Evolutionary conservation across 2,113 vertebrate species (phyloP).

Genomic region (Prunella himalayana): DNA sequence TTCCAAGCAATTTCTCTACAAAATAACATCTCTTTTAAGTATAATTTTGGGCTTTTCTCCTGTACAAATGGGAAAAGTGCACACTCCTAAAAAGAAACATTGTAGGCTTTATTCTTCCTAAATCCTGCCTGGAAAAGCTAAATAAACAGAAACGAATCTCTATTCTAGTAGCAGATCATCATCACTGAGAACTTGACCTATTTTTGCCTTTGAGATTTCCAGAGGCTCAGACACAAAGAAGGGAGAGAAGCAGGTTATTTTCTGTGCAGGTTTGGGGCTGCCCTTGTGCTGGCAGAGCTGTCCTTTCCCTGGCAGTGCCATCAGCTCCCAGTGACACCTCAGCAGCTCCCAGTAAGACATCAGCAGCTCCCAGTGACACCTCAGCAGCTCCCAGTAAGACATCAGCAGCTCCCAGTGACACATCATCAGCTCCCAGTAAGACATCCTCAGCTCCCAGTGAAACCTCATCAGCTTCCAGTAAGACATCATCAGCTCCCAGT

Average conservation of each 20-base stretch:
- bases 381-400: background rate
- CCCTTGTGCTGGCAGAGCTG: background rate
- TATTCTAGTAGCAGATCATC: background rate
- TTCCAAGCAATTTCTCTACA: background rate
- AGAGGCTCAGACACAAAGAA: accelerated
- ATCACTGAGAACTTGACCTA: background rate
- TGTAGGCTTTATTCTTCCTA: background rate
- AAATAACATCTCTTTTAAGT: constrained; percentile 3
- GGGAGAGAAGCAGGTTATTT: background rate
- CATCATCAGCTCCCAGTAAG: background rate
- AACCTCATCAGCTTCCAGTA: background rate
- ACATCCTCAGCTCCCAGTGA: background rate
- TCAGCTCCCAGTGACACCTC: background rate
- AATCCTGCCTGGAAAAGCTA: background rate
- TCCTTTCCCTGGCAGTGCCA: background rate
- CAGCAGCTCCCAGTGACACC: background rate
- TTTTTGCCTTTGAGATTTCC: constrained; percentile 5
- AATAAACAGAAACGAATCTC: background rate
- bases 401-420: background rate
- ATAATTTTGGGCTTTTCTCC: background rate
- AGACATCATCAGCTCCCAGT: background rate
- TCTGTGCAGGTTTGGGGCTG: background rate
- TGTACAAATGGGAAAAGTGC: background rate
- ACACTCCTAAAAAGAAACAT: background rate
- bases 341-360: background rate